Conservation (phyloP, 2,797 vertebrate species). For the Syngnathus rostellatus region DNA sequence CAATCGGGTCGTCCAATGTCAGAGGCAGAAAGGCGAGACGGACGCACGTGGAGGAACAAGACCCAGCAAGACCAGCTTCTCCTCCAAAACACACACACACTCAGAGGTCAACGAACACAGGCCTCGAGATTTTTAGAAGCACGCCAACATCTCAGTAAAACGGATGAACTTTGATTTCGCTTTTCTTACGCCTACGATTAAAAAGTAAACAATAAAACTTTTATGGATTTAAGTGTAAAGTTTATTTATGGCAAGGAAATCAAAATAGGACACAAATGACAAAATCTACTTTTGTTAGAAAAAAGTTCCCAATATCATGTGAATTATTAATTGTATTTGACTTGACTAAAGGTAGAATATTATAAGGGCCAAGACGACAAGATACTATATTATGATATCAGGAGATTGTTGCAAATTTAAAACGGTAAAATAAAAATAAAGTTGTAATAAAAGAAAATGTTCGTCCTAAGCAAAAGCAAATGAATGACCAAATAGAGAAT, state of each 20-base stretch:
- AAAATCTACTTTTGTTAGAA: too few species aligned
- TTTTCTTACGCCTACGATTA: too few species aligned
- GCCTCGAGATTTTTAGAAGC: not conserved
- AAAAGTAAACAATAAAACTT: too few species aligned
- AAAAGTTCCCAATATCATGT: not conserved
- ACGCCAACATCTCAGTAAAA: constrained; percentile 3
- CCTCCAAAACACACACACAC: constrained; percentile 2
- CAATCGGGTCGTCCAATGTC: constrained; percentile 60
- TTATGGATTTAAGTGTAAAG: too few species aligned
- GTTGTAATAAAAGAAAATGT: not conserved
- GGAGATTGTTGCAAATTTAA: too few species aligned
- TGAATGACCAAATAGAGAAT: too few species aligned
- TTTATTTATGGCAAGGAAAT: too few species aligned
- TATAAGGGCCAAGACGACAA: too few species aligned
- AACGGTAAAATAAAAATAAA: not conserved
- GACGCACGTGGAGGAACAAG: constrained; percentile 49
- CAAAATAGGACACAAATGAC: not conserved
- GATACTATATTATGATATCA: too few species aligned
- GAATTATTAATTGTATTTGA: not conserved
- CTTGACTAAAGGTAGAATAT: too few species aligned
- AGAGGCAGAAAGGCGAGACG: constrained; percentile 50
- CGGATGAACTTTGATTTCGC: constrained; percentile 47
- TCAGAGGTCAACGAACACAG: not conserved
- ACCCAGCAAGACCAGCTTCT: constrained; percentile 30
- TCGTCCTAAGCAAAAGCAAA: too few species aligned